Conservation (phyloP, 2,113 vertebrate genomes). For the western clawed frog (Xenopus tropicalis) region UCB_Xtro_10.0 CM004451.2:65335001-65335500, state of each 20-base stretch:
- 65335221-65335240: constrained; percentile 83
- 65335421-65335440: constrained; percentile 78
- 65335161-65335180: constrained; percentile 84
- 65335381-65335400: constrained; percentile 85
- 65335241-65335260: constrained; percentile 87
- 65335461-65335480: constrained; percentile 56
- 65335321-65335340: constrained; percentile 80
- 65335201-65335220: constrained; percentile 88
- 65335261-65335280: constrained; percentile 99
- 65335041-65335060: no score
- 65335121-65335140: constrained; percentile 51
- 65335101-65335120: neutral
- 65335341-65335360: constrained; percentile 85
- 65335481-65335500: constrained; percentile 47
- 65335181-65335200: constrained; percentile 79
- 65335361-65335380: constrained; percentile 84
- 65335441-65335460: constrained; percentile 71
- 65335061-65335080: neutral
- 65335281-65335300: constrained; percentile 97
- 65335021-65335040: no score
- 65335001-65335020: no score
- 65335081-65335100: neutral
- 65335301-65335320: constrained; percentile 95
- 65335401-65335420: constrained; percentile 79
- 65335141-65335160: constrained; percentile 70